Percentiles rank a stretch among this genome's conserved stretches.
Conservation (phyloP, 2,797 vertebrate species). For the Acanthurus lineatus region DNA sequence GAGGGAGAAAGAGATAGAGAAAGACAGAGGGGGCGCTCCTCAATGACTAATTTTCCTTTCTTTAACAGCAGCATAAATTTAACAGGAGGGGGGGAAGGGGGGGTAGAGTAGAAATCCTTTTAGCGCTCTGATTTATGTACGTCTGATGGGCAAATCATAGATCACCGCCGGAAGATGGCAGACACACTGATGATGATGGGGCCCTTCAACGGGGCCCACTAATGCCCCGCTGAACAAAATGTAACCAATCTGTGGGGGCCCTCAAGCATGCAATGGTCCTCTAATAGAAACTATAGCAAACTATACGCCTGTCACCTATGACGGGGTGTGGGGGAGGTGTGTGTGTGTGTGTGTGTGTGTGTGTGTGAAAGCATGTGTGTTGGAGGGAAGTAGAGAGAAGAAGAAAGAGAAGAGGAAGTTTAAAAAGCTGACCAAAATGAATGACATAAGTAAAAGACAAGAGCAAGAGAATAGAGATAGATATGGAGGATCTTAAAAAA, state of each 20-base stretch:
- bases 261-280: slow-evolving; percentile 90
- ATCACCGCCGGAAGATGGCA: slow-evolving; percentile 86
- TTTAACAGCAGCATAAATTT: slow-evolving; percentile 90
- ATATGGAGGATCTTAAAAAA: not conserved
- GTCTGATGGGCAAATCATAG: slow-evolving; percentile 90
- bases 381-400: slow-evolving; percentile 28
- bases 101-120: slow-evolving; percentile 88
- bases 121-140: slow-evolving; percentile 89
- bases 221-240: slow-evolving; percentile 90
- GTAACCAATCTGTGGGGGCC: slow-evolving; percentile 90
- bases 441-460: slow-evolving; percentile 64
- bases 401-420: slow-evolving; percentile 47
- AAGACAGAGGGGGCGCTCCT: slow-evolving; percentile 73
- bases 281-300: slow-evolving; percentile 90
- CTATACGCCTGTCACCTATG: slow-evolving; percentile 84
- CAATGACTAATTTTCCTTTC: slow-evolving; percentile 88
- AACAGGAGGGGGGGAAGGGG: slow-evolving; percentile 74
- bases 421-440: slow-evolving; percentile 81
- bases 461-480: not conserved
- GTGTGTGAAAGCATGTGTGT: slow-evolving; percentile 37
- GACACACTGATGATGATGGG: slow-evolving; percentile 89
- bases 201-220: slow-evolving; percentile 85
- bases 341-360: slow-evolving; percentile 29
- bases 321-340: slow-evolving; percentile 41
- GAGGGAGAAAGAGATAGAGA: slow-evolving; percentile 72